phyloP scores from a whole-genome alignment of 2,113 vertebrate species.

The Choloepus hoffmanni region DNA sequence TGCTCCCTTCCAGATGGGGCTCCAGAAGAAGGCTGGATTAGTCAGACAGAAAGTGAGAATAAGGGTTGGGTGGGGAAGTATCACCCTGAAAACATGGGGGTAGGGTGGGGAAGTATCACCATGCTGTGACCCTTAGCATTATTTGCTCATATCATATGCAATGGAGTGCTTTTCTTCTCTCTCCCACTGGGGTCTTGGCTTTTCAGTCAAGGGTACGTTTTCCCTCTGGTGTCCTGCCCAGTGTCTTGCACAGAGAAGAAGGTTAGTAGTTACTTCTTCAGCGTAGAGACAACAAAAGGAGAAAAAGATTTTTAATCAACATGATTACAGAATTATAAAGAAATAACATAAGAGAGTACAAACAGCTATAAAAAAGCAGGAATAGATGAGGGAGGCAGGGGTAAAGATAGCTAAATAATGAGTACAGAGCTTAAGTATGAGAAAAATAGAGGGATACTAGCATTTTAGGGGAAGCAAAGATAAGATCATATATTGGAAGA shows the following conservation, averaged over 20 bases:
- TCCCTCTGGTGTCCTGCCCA: not conserved
- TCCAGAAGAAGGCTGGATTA: not conserved
- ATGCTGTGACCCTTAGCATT: too few relatives aligned
- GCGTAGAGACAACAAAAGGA: not conserved
- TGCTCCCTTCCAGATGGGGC: not conserved
- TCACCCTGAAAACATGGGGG: not conserved
- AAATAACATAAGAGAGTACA: not conserved
- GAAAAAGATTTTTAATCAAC: not conserved
- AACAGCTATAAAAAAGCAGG: not conserved
- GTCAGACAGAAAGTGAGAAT: not conserved
- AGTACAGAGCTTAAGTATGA: not conserved
- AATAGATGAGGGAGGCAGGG: not conserved
- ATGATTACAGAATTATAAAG: not conserved
- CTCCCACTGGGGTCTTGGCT: not conserved
- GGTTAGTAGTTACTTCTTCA: not conserved
- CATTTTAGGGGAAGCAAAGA: slow-evolving; percentile 1
- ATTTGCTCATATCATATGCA: not conserved
- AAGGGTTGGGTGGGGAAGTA: accelerated
- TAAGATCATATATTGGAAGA: not conserved
- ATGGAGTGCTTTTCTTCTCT: not conserved
- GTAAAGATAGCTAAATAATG: not conserved
- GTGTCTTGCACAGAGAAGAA: not conserved
- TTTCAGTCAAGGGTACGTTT: not conserved
- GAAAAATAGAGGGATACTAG: not conserved
- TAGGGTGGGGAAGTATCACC: not conserved